Base-by-base conservation (phyloP, 2,113 vertebrate genomes). In the Oncorhynchus tshawytscha region DNA sequence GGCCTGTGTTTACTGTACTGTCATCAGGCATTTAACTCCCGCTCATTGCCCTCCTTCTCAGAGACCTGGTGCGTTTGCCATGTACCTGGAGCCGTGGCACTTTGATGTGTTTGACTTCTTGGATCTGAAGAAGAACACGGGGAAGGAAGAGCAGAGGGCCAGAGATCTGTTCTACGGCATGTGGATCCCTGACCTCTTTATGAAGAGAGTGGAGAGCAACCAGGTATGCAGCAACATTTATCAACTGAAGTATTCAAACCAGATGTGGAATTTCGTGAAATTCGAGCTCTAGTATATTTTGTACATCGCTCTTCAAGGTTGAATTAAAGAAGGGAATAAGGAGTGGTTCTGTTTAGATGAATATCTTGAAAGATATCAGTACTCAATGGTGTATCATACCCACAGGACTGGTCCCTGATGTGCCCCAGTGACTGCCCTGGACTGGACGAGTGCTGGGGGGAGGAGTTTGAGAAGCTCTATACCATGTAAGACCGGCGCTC, bases 111-210 rank as follows among this genome's bases (percentile, higher is more conserved):
- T 99, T 75, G 97, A 98, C 71, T 99, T 99, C 77, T 91, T 99
- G 45, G 98, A 99, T 81, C 84, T 99, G 76, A 99, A 99, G 91
- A 99, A 99, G 88, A 99, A 99, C 90, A 99, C 97, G 0, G 98
- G 98, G 24, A 99, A 99, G 72, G 98, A 99, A 68, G 98, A 99
- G 73, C 97, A 99, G 85, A 91, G 98, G 72, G 98, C 98, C 22
- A 92, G 98, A 48, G 98, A 99, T 85, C 94, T 99, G 68, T 99
- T 99, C 91, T 99, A 96, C 2, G 98, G 94, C 0, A 89, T 99
- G 81, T 99, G 98, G 98, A 99, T 99, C 79, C 98, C 98, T 0
- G 98, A 99, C 84, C 97, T 99, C 78, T 99, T 99, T 81, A 99
- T 99, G 98, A 96, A 96, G 76, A 87, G 98, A 51, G 98, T 99